Evolutionary conservation across 1,140 invertebrate species (phyloP).

Genomic region (Drosophila hydei): DNA sequence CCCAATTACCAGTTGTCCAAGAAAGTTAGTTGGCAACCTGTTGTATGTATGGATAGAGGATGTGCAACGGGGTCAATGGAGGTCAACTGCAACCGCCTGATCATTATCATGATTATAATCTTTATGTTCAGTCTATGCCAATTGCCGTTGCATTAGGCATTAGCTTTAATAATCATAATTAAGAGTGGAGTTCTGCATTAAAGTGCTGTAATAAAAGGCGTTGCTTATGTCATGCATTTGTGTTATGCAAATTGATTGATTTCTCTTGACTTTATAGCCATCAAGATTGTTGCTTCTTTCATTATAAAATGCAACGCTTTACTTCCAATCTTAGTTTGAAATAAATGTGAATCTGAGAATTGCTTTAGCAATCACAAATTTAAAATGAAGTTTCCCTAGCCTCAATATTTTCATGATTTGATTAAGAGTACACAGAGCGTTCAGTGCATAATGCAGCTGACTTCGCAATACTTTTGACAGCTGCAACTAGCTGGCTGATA

Average conservation of each 20-base stretch:
- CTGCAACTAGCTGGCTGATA: background rate
- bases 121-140: background rate
- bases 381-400: no score
- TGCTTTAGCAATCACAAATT: no score
- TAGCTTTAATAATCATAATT: background rate
- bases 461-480: background rate
- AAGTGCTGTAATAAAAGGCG: background rate
- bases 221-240: no score
- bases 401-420: no score
- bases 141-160: background rate
- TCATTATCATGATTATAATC: constrained; percentile 3
- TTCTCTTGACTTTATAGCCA: no score
- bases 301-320: no score
- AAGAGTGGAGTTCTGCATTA: background rate
- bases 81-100: constrained; percentile 8
- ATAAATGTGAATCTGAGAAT: no score
- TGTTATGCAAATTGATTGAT: no score
- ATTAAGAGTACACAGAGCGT: no score
- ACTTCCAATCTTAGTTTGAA: no score
- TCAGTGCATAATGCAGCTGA: background rate
- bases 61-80: constrained; percentile 4
- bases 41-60: constrained; percentile 6
- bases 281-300: no score
- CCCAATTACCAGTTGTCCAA: constrained; percentile 25
- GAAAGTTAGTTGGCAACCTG: constrained; percentile 26